Base-by-base conservation (phyloP, 2,888 invertebrate species). In the Archips crataeganus region DNA sequence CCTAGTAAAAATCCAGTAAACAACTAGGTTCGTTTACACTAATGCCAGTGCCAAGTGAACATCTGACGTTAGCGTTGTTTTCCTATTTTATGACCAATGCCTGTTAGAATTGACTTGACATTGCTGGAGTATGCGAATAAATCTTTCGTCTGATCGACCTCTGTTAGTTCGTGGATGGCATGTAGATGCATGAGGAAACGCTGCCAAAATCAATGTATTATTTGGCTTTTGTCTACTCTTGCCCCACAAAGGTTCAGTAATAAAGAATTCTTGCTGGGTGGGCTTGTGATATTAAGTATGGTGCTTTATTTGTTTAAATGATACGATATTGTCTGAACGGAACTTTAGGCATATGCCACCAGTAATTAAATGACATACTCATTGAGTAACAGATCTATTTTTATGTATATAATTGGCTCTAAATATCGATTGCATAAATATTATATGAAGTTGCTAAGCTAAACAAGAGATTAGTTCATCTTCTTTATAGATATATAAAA, bases 21-120 rank as follows among this genome's bases (percentile, higher is more conserved):
- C 76, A 59, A 45, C 70, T 70, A 78, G 79, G 82, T 80, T 82
- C 82, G 77, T 80, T 81, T 80, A 79, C 74, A 70, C 70, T 59
- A 39, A 77, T 79, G 74, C 66, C 36, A 61, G 59, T 69, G 75
- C 66, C 73, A 69, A 72, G 63, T 67, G 3, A 70, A 42, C 57
- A 42, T 32, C 5, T 51, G 49, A 74, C 39, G 42, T 45, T 42
- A 39, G 23, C n/a, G 39, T 32, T 70, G 70, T 34, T 70, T 61
- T 69, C 42, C n/a, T 51, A 23, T 65, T 47, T 54, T 54, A 45
- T 47, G 68, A 59, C 71, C 60, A 51, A 64, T 39, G 59, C 8
- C 47, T 51, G 60, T 65, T 60, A 57, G 59, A 54, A 65, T n/a
- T 10, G 13, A 61, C 54, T 54, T 39, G 36, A 42, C 10, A 32